A percentile compares a stretch with the other conserved stretches of the same genome.
These are phyloP conservation scores for Poeciliopsis turrubarensis DNA, from an alignment of 2,113 vertebrate genomes.

Conservation along the genomic window DNA sequence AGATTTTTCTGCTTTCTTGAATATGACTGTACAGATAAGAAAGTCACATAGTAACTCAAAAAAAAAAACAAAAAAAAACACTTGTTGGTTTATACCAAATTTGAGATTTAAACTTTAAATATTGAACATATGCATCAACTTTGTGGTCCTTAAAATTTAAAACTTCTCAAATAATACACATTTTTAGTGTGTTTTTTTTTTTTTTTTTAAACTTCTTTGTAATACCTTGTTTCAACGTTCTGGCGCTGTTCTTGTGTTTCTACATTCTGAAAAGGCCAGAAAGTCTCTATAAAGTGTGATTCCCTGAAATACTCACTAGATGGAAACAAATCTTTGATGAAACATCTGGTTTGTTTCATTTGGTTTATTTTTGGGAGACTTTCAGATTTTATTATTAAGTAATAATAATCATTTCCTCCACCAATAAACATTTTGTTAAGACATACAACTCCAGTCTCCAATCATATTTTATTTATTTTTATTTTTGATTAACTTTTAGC, in stretches of 20 bases:
- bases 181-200: too few relatives aligned
- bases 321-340: constrained; percentile 9
- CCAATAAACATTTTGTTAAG: background rate
- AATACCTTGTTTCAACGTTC: background rate
- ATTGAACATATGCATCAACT: too few relatives aligned
- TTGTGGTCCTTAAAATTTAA: too few relatives aligned
- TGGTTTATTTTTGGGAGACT: background rate
- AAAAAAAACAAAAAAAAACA: too few relatives aligned
- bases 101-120: too few relatives aligned
- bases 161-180: too few relatives aligned
- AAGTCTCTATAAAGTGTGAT: background rate
- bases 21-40: too few relatives aligned
- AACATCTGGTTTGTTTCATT: background rate
- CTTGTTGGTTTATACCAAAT: too few relatives aligned
- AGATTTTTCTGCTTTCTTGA: background rate
- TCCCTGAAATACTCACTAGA: constrained; percentile 16
- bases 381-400: background rate
- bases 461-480: background rate
- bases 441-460: background rate
- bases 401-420: background rate
- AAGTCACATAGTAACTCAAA: too few relatives aligned
- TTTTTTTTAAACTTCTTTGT: too few relatives aligned
- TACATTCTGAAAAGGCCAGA: background rate
- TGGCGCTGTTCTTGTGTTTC: background rate
- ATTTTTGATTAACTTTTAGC: background rate